Evolutionary conservation across 2,113 vertebrate species (phyloP), one percentile per base, ranked within the genome.

Genomic region (Pangasianodon gigas): DNA sequence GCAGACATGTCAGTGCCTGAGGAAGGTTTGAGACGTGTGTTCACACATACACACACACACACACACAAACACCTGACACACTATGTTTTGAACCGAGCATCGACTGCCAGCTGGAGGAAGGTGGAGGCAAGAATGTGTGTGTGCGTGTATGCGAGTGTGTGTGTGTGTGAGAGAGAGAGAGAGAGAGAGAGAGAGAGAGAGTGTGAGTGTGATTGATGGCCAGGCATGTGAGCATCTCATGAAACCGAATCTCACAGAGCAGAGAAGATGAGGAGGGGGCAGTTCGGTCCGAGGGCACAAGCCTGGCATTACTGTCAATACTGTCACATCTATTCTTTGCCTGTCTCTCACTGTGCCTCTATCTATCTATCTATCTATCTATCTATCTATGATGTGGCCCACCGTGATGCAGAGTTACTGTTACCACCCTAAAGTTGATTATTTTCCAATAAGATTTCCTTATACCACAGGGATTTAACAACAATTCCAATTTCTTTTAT

Each of bases 171-270:
- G 52, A 21, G 62, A 32, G 62, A 32, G 24, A 7, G 67, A 24
- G 8, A 13, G 32, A 41, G 44, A 14, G 67, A 16, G 14, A 16
- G 69, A 18, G 69, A 18, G 69, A 18, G 74, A 10, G 41, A 37
- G 83, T 9, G n/a, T 51, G 80, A 86, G 65, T 85, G 74, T 90
- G 93, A 93, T 89, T 92, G 90, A 91, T 92, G 79, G 86, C 24
- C 18, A 52, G 60, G 86, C 74, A 80, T 86, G 89, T 81, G n/a
- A 89, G 79, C 83, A 56, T 67, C 74, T 86, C 56, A 52, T 92
- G 93, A 94, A 92, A 93, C 90, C 10, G 4, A 88, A 91, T 88
- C 83, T 90, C 51, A 85, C 46, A 83, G 86, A 88, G 62, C 52
- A 86, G 71, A 87, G 82, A 48, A 85, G 69, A 44, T 19, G 69